Conservation (phyloP, 1,140 invertebrate genomes). For the Neomicropteryx cornuta region DNA sequence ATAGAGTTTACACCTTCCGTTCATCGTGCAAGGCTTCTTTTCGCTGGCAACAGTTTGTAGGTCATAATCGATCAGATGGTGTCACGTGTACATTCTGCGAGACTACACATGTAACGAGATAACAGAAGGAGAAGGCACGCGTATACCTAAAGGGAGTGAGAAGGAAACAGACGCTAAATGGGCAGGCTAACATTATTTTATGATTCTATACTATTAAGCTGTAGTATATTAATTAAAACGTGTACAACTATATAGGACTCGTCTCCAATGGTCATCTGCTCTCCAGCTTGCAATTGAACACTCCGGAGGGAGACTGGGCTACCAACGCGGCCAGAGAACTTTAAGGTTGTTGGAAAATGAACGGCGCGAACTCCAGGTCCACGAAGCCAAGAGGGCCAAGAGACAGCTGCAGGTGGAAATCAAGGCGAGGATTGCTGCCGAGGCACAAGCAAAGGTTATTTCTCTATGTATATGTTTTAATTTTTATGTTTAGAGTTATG, state of each 20-base stretch:
- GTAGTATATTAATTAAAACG: neutral
- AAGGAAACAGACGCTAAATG: neutral
- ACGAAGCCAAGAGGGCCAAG: slow-evolving; percentile 34
- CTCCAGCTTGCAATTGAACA: slow-evolving; percentile 56
- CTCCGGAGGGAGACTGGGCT: slow-evolving; percentile 49
- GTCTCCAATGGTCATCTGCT: slow-evolving; percentile 61
- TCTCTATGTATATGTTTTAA: too few species aligned
- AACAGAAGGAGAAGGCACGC: too few species aligned
- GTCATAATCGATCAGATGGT: too few species aligned
- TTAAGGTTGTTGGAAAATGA: slow-evolving; percentile 47
- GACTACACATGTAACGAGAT: too few species aligned
- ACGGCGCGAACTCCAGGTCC: slow-evolving; percentile 41
- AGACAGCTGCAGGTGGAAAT: slow-evolving; percentile 50
- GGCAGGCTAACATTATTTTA: too few species aligned
- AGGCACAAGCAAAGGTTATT: slow-evolving; percentile 42
- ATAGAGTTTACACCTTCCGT: too few species aligned
- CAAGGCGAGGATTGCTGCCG: slow-evolving; percentile 54
- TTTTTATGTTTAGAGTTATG: too few species aligned
- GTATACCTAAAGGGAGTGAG: neutral
- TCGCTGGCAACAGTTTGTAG: too few species aligned
- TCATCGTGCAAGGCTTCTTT: too few species aligned
- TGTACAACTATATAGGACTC: slow-evolving; percentile 28
- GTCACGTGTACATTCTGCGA: too few species aligned
- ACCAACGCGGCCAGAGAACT: slow-evolving; percentile 51
- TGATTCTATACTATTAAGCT: neutral